A percentile compares a stretch with the other conserved stretches of the same genome.
These are phyloP conservation scores for Aphidoletes aphidimyza DNA, from an alignment of 2,888 invertebrate species.

Conservation along the genomic window DNA sequence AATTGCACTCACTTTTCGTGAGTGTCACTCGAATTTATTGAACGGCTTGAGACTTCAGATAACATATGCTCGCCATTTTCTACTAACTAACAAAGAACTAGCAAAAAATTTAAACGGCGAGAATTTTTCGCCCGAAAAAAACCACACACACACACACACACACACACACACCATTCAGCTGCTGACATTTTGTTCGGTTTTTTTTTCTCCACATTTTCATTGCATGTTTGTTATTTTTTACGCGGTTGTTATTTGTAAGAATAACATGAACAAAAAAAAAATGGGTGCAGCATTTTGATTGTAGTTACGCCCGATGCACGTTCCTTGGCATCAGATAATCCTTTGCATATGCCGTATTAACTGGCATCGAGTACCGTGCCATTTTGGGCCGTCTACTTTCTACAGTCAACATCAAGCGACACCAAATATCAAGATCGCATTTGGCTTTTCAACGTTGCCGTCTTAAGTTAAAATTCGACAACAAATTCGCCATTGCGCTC, in stretches of 20 bases:
- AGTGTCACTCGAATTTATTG: slow-evolving; percentile 1
- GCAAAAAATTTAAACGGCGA: neutral
- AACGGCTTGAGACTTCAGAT: neutral
- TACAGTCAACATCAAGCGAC: too few relatives aligned
- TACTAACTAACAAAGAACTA: too few relatives aligned
- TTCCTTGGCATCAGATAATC: slow-evolving; percentile 2
- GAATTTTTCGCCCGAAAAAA: neutral
- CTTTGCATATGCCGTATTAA: neutral
- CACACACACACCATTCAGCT: too few relatives aligned
- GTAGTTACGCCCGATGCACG: slow-evolving; percentile 3
- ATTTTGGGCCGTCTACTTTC: neutral
- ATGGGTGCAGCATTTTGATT: slow-evolving; percentile 43
- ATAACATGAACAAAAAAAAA: neutral
- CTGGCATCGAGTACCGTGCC: neutral
- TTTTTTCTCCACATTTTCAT: neutral
- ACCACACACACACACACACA: too few relatives aligned
- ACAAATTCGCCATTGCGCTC: neutral
- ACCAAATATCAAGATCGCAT: neutral
- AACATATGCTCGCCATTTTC: neutral
- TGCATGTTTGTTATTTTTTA: neutral
- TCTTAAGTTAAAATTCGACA: neutral
- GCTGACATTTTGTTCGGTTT: neutral
- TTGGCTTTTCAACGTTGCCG: neutral
- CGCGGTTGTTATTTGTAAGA: too few relatives aligned
- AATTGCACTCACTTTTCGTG: neutral